Conservation (phyloP, 2,888 invertebrate genomes). For the Parascotia fuliginaria region DNA sequence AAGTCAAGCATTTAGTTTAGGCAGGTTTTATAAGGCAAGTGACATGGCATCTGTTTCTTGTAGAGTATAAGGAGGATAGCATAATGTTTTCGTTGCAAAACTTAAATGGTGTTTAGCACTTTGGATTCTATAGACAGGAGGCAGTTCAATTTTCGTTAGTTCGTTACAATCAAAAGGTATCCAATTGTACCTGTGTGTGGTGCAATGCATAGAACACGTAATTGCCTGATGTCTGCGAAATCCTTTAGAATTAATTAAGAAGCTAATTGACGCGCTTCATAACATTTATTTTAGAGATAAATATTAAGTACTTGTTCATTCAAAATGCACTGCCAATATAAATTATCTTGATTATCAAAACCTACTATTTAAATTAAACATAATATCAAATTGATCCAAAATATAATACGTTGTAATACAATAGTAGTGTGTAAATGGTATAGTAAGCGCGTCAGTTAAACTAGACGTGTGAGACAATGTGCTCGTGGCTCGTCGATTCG, state of each 20-base stretch:
- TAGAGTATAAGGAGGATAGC: neutral
- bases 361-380: too few species aligned
- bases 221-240: too few species aligned
- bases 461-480: neutral
- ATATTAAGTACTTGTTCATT: neutral
- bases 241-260: too few species aligned
- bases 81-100: neutral
- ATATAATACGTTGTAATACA: too few species aligned
- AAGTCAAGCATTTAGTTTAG: too few species aligned
- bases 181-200: too few species aligned
- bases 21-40: neutral
- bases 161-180: too few species aligned
- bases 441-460: neutral
- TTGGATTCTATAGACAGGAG: too few species aligned
- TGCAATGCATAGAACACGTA: too few species aligned
- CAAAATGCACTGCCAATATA: neutral
- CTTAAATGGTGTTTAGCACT: neutral
- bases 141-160: too few species aligned
- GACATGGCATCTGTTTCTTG: neutral
- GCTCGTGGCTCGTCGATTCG: too few species aligned
- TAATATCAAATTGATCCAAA: neutral
- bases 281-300: neutral
- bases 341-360: neutral
- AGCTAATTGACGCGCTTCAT: conserved; percentile 1
- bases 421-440: neutral